Conservation (phyloP, 2,797 vertebrate genomes). For the Coluber constrictor region DNA sequence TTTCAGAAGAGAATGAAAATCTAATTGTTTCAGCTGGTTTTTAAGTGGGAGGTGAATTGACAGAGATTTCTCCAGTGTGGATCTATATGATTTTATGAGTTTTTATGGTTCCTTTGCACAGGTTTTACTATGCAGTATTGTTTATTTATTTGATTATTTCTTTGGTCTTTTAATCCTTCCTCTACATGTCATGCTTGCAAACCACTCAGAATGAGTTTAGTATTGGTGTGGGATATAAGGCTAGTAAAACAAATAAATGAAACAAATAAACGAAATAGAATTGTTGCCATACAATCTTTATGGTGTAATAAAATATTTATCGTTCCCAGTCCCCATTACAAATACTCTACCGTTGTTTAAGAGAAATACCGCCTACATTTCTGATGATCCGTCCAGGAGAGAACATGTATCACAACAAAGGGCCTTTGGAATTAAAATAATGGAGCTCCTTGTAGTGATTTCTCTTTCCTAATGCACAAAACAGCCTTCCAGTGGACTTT, state of each 20-base stretch:
- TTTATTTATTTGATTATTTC: background rate
- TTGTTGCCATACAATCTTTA: background rate
- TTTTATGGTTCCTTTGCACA: background rate
- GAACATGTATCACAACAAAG: background rate
- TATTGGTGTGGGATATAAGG: background rate
- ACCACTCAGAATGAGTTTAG: background rate
- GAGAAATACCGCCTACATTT: background rate
- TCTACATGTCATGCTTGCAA: background rate
- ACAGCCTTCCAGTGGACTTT: no score
- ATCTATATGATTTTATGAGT: background rate
- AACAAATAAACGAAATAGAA: background rate
- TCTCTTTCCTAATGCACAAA: background rate
- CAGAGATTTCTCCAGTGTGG: background rate
- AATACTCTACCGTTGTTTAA: background rate
- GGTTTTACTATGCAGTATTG: background rate
- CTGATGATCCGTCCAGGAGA: background rate
- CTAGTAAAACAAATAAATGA: background rate
- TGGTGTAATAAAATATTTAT: background rate
- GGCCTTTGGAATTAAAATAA: background rate
- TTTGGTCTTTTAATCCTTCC: background rate
- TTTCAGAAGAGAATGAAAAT: background rate
- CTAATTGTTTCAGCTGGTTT: background rate
- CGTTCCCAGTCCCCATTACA: background rate
- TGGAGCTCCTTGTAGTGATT: background rate
- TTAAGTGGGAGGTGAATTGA: background rate